Evolutionary conservation across 2,113 vertebrate genomes (phyloP), one percentile per base, ranked within the genome.

Genomic region (Harpagus bidentatus): DNA sequence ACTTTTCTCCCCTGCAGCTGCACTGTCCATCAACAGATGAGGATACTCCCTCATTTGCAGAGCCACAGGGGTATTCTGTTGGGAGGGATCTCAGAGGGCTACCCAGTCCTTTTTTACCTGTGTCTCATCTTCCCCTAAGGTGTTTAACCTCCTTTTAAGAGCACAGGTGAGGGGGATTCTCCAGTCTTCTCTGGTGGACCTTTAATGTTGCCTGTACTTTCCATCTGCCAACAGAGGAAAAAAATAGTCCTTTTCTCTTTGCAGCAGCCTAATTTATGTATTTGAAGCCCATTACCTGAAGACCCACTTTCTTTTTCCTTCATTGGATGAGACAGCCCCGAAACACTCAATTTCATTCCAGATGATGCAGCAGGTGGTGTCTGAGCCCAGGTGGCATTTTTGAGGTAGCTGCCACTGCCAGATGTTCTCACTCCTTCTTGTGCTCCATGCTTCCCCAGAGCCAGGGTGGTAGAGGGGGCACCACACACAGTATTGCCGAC

Each of bases 401-500:
- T 4, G 8, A 5, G 26, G 47, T 66, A 26, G 9, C 12, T 47
- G 53, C 34, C 36, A 5, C 4, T 72, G 40, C 9, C 52, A n/a
- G 28, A 26, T 53, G 29, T 10, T 40, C 11, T n/a, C 67, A 5
- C 13, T 66, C 13, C 55, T 80, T 43, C 53, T 61, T 23, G 48
- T 23, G 6, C 21, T 34, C 43, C 1, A 0, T 8, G 17, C 8
- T 67, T 10, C 22, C 29, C 34, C 1, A 1, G 58, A 73, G 23
- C 11, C 52, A 22, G 25, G 40, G 31, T 20, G 32, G 61, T 48
- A 38, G 0, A 4, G 16, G 17, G 3, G 2, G 34, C 19, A 3
- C 12, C 50, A 19, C 0, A 0, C 21, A 26, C 2, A 19, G 25
- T 0, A 0, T 8, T 38, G 18, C 38, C 53, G 25, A 36, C 45